Base-by-base conservation (phyloP, 2,888 invertebrate species). In the Leptopilina syphax region DNA sequence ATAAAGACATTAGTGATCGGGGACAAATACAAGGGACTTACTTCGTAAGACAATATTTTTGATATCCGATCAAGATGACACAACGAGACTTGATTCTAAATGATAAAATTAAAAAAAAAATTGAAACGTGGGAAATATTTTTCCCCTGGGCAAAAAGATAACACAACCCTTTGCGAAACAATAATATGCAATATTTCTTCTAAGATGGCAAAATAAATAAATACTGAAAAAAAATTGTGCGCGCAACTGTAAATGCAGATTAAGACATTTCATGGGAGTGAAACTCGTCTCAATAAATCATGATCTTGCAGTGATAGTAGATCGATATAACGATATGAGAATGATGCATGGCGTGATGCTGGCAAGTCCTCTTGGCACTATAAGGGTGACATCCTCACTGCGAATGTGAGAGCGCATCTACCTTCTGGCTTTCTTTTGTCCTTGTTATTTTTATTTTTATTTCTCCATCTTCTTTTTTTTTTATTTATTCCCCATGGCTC, bases 181-280 rank as follows among this genome's bases (percentile, higher is more conserved):
- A 34, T 3, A 34, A 34, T 34, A 8, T 44, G 44, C 44, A 8
- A 44, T 44, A 44, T 44, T 44, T 44, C 34, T 44, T 44, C 44
- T 44, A 6, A 44, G 8, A 44, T 8, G 44, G 44, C 44, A 44
- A 8, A 44, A 44, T 44, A 44, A 44, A 44, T 44, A 44, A 44
- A 8, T 44, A 8, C 8, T 7, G 12, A 50, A 50, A 50, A 50
- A 34, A 73, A 57, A 65, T 54, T 7, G 1, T 5, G 3, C 3
- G 34, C 54, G 34, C 54, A 73, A 77, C 81, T 76, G 80, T 81
- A 84, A 68, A 80, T 79, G 76, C 57, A 77, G 80, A 73, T 80
- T 81, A 82, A 79, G 81, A 65, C 78, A 79, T 82, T 80, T 79
- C 84, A 76, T 82, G 81, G 41, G 54, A 57, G 34, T 73, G 34